Conservation (phyloP, 2,113 vertebrate genomes). For the Grus americana region DNA sequence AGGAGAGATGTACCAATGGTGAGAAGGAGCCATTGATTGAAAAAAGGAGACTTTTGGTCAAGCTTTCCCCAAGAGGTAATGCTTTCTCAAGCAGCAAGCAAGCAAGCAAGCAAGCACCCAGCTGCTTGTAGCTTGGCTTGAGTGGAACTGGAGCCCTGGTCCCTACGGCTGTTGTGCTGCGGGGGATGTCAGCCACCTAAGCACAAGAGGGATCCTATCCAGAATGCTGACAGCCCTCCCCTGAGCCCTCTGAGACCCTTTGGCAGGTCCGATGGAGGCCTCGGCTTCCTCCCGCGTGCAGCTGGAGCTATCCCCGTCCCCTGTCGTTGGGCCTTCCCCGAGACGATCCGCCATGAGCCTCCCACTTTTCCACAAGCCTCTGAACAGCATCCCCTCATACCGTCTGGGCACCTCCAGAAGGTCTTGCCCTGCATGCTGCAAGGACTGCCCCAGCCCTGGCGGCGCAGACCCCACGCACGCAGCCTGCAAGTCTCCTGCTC, state of each 20-base stretch:
- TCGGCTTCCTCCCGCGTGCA: not conserved
- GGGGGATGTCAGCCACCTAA: not conserved
- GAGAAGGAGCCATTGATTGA: not conserved
- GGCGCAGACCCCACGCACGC: too few relatives aligned
- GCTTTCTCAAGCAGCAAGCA: not conserved
- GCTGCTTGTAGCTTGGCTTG: not conserved
- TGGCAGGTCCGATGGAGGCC: not conserved
- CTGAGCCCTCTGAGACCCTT: not conserved
- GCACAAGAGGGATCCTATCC: not conserved
- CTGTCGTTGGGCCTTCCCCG: rapidly evolving
- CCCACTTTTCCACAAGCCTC: not conserved
- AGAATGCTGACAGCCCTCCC: rapidly evolving
- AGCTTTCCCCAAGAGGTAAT: not conserved
- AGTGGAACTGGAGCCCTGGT: not conserved
- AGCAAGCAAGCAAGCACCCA: too few relatives aligned
- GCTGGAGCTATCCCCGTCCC: not conserved
- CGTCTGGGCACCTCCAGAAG: not conserved
- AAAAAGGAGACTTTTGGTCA: too few relatives aligned
- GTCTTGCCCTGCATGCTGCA: not conserved
- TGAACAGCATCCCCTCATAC: not conserved
- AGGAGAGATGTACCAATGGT: too few relatives aligned
- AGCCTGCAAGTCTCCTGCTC: rapidly evolving
- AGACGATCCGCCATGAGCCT: rapidly evolving
- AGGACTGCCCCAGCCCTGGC: not conserved
- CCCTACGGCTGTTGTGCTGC: rapidly evolving